Percentiles rank a stretch among this genome's conserved stretches.
Conservation (phyloP, 2,888 invertebrate species). For the Tipula confusa region DNA sequence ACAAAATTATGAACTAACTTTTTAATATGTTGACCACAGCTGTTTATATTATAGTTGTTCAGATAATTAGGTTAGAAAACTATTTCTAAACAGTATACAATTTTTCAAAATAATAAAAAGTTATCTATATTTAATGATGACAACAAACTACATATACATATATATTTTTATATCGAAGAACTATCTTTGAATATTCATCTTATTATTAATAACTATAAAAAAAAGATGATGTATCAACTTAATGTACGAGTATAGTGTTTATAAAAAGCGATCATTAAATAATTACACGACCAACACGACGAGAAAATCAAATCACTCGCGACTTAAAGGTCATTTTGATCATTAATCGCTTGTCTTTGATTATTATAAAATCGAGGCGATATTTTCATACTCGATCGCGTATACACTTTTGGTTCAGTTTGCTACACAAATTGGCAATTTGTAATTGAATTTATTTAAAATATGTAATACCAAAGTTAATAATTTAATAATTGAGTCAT, state of each 20-base stretch:
- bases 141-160: too few relatives aligned
- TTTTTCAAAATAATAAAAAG: too few relatives aligned
- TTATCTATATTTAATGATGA: constrained; percentile 8
- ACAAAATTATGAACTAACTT: too few relatives aligned
- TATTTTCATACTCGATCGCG: too few relatives aligned
- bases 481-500: neutral
- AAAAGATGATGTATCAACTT: neutral
- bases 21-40: constrained; percentile 16
- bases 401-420: neutral
- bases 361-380: neutral
- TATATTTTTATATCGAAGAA: neutral
- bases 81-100: neutral
- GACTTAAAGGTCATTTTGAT: neutral
- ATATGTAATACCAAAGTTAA: neutral
- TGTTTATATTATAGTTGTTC: neutral
- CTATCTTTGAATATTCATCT: neutral
- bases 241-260: neutral
- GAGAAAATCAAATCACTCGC: constrained; percentile 5
- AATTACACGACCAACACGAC: neutral
- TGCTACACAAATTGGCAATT: neutral
- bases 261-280: constrained; percentile 6
- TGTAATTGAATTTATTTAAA: neutral
- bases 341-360: neutral
- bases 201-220: neutral
- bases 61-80: neutral